Base-by-base conservation (phyloP, 2,888 invertebrate species). In the Caenorhabditis drosophilae region DNA sequence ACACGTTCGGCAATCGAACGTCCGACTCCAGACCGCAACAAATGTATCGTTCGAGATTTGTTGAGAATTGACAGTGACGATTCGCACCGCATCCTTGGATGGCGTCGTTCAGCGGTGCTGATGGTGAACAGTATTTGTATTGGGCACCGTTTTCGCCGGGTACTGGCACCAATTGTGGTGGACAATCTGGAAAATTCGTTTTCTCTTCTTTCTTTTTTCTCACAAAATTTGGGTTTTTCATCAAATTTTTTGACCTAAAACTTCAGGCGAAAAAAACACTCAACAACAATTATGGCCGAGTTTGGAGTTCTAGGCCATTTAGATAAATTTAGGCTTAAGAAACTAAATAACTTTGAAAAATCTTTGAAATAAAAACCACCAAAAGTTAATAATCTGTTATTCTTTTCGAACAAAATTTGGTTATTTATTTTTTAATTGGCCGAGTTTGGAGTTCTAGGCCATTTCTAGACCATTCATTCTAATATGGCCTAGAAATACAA, bases 71-170 rank as follows among this genome's bases (percentile, higher is more conserved):
- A 50, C 82, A 82, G 38, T 80, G 80, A 42, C 80, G 52, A 70
- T 82, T 82, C 47, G 79, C 70, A 12, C 82, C 82, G 35, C 82
- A 82, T 18, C 80, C 81, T 51, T 79, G 82, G 41, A 80, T 77
- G 45, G 70, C 78, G 60, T 82, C 81, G 50, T 80, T 80, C 55
- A 78, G 70, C 15, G 79, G 76, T 2, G 82, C 81, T 2, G 76
- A 75, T 18, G 83, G 82, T 20, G 76, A 77, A 56, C 81, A 83
- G 61, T 80, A 81, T 27, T 79, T 66, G 69, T 83, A 82, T 51
- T 77, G 77, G 9, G 78, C 74, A 15, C 80, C 82, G 35, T 72
- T 77, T 26, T 78, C 79, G 40, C 83, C 82, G 15, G 82, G 80
- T 7, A 81, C 80, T 22, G 82, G 82, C 38, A 80, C 78, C 27